Evolutionary conservation across 2,113 vertebrate genomes (phyloP), one percentile per base, ranked within the genome.

Genomic region (Cynopterus brachyotis): DNA sequence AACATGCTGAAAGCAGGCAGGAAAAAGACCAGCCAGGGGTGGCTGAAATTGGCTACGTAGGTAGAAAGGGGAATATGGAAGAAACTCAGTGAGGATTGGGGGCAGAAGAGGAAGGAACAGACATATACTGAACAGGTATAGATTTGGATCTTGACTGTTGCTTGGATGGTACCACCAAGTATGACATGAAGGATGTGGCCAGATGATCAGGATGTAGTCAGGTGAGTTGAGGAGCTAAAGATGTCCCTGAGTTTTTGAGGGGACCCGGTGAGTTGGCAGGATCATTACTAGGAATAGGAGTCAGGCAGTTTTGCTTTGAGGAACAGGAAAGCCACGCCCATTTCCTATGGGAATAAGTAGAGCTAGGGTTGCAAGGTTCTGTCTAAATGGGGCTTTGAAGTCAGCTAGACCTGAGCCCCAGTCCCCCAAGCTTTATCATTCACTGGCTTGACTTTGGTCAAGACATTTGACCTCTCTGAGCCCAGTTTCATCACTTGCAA

Each of bases 51-150:
- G 40, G 45, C 28, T 37, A 15, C 57, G 0, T 0, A 24, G 35
- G 2, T n/a, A 19, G n/a, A 19, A 45, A 45, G 53, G 76, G 62
- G 57, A 9, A 24, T n/a, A 30, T 4, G 26, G 8, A 5, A 50
- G 86, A 75, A 50, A 67, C 30, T 94, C 50, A 57, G 19, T 10
- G 19, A 19, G 76, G 20, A 57, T 24, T 9, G 1, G n/a, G 42
- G 17, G 30, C 57, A 66, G 40, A 50, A 17, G 45, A 88, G 32
- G 32, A 57, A 0, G 2, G 32, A 82, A 60, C 60, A 47, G 73
- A 53, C 40, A 60, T 55, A 47, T 30, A 1, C 0, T 1, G 12
- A 67, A 50, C n/a, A 1, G 5, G 64, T 2, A 5, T 37, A 26
- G 50, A 6, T 5, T 73, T 64, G 37, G 73, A 5, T 8, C 37